These are phyloP conservation scores for Platycercus adscitus DNA, from an alignment of 2,113 vertebrate species.

Conservation along the genomic window DNA sequence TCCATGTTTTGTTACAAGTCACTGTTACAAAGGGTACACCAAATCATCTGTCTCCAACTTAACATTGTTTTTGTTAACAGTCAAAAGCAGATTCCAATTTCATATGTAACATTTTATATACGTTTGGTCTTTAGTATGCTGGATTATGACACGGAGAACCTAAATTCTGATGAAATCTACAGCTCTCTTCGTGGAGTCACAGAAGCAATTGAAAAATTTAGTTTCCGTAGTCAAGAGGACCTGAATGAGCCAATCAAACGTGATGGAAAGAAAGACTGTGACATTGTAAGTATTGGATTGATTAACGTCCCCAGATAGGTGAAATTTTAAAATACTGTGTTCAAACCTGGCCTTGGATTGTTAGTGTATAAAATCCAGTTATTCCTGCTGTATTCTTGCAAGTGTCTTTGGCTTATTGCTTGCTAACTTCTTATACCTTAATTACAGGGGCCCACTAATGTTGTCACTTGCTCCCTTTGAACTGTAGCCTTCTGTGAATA, in stretches of 20 bases:
- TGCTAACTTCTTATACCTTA: background rate
- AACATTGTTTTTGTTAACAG: background rate
- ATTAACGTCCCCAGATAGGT: background rate
- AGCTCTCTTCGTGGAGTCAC: slow-evolving; percentile 97
- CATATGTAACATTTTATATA: slow-evolving; percentile 55
- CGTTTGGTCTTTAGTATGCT: slow-evolving; percentile 86
- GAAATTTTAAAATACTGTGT: background rate
- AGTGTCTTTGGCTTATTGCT: background rate
- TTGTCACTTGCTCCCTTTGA: background rate
- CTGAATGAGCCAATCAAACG: slow-evolving; percentile 93
- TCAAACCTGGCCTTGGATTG: background rate
- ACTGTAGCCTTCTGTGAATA: background rate
- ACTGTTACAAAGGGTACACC: background rate
- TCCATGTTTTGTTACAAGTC: slow-evolving; percentile 25
- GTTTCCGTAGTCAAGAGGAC: slow-evolving; percentile 98
- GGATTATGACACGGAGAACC: slow-evolving; percentile 98
- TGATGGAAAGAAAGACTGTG: slow-evolving; percentile 91
- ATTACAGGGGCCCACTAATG: background rate
- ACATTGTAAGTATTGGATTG: slow-evolving; percentile 79
- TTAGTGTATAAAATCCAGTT: background rate
- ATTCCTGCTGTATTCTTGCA: background rate
- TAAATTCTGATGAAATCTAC: slow-evolving; percentile 99
- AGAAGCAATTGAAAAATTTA: slow-evolving; percentile 98
- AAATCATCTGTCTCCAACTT: background rate
- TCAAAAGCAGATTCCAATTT: background rate